Evolutionary conservation across 2,888 invertebrate genomes (phyloP).

Genomic region (Tetragnatha montana): DNA sequence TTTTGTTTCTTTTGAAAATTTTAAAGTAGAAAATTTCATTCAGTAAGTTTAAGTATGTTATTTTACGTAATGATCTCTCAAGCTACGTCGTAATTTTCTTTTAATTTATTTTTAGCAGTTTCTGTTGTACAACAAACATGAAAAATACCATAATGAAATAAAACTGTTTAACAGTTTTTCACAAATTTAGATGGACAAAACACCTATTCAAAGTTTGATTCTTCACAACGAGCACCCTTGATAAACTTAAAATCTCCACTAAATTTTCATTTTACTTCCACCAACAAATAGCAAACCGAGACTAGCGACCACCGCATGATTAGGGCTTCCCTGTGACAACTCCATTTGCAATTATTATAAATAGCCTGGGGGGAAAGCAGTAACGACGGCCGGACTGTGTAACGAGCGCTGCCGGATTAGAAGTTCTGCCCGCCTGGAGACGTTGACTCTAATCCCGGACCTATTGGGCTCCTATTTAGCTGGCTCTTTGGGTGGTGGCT

Average conservation of each 20-base stretch:
- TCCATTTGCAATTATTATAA: slow-evolving; percentile 59
- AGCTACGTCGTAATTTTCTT: too few species aligned
- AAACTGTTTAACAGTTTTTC: too few species aligned
- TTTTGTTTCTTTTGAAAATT: too few species aligned
- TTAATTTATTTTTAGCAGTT: too few species aligned
- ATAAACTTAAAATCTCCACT: not conserved
- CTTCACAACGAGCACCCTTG: too few species aligned
- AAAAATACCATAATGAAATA: too few species aligned
- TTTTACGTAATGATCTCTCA: too few species aligned
- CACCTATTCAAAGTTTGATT: too few species aligned
- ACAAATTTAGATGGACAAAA: too few species aligned
- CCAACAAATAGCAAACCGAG: slow-evolving; percentile 3
- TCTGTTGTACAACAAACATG: too few species aligned
- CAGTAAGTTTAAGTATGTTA: too few species aligned
- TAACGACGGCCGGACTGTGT: slow-evolving; percentile 13
- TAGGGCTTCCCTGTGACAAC: not conserved
- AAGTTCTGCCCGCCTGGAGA: slow-evolving; percentile 10
- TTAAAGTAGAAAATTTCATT: too few species aligned
- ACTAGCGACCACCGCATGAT: slow-evolving; percentile 24
- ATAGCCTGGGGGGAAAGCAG: slow-evolving; percentile 29
- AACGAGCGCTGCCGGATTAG: slow-evolving; percentile 34
- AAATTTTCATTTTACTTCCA: not conserved
- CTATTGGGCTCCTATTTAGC: not conserved
- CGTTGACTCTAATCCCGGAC: not conserved
- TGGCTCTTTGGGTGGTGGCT: not conserved